A percentile compares a stretch with the other conserved stretches of the same genome.
phyloP scores from a whole-genome alignment of 2,888 invertebrate genomes.

The Thymelicus lineola region DNA sequence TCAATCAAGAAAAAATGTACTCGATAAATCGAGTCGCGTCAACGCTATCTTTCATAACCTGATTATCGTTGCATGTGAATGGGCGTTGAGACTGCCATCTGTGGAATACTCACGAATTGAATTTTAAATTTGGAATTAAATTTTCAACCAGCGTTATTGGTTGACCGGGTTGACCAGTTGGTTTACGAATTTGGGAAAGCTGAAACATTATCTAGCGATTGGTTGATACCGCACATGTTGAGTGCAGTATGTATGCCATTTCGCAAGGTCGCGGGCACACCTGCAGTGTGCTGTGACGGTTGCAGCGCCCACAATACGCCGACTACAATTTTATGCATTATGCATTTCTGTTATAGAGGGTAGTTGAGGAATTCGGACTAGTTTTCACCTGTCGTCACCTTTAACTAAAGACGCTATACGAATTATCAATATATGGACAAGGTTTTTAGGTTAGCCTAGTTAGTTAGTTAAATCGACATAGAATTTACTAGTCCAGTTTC shows the following conservation, averaged over 20 bases:
- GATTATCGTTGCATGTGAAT: constrained; percentile 64
- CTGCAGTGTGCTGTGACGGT: constrained; percentile 70
- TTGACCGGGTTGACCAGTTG: neutral
- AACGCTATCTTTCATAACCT: constrained; percentile 46
- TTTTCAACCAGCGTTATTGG: constrained; percentile 14
- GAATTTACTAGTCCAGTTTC: no score
- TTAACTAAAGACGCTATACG: constrained; percentile 15
- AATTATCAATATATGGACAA: no score
- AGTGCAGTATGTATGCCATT: constrained; percentile 65
- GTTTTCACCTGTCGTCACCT: constrained; percentile 56
- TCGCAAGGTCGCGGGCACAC: constrained; percentile 78
- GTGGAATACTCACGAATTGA: constrained; percentile 5
- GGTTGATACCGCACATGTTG: constrained; percentile 58
- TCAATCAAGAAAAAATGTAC: constrained; percentile 65
- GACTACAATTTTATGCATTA: constrained; percentile 56
- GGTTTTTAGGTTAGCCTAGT: no score
- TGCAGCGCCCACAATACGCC: constrained; percentile 66
- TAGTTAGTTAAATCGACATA: no score
- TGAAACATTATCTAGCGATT: constrained; percentile 67
- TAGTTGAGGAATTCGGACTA: constrained; percentile 55
- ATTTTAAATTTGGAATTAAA: constrained; percentile 10
- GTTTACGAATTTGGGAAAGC: constrained; percentile 20
- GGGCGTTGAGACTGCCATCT: constrained; percentile 42
- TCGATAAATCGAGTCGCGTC: constrained; percentile 54
- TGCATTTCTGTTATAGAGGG: constrained; percentile 61